Percentiles rank a stretch among this genome's conserved stretches.
phyloP scores from a whole-genome alignment of 2,888 invertebrate genomes.

The Smittia aterrima region DNA sequence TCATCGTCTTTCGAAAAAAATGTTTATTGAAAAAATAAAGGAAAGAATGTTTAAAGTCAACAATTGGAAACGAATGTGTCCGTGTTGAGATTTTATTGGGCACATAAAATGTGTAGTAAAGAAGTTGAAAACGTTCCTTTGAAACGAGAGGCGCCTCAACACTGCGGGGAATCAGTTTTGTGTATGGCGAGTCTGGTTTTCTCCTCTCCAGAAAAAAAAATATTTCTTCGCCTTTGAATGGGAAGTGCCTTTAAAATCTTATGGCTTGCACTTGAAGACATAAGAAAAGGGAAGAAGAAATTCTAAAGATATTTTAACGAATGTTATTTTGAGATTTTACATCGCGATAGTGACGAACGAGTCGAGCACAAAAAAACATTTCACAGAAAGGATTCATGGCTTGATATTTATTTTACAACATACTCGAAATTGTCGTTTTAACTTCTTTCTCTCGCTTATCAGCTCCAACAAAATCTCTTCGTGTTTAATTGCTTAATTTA shows the following conservation, averaged over 20 bases:
- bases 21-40: constrained; percentile 5
- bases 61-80: constrained; percentile 1
- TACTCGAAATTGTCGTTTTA: constrained; percentile 34
- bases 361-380: constrained; percentile 13
- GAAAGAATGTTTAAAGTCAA: constrained; percentile 39
- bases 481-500: constrained; percentile 40
- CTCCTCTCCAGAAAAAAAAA: background rate
- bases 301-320: constrained; percentile 26
- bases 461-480: constrained; percentile 33
- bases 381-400: constrained; percentile 36
- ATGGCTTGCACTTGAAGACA: constrained; percentile 27
- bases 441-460: constrained; percentile 12
- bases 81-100: constrained; percentile 39
- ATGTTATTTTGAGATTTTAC: constrained; percentile 38
- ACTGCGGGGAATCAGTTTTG: constrained; percentile 30
- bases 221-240: background rate
- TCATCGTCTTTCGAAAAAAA: constrained; percentile 17
- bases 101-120: constrained; percentile 25
- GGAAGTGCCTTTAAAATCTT: constrained; percentile 25
- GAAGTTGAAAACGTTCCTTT: background rate
- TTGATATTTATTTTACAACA: constrained; percentile 30
- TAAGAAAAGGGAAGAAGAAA: background rate
- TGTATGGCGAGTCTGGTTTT: constrained; percentile 11
- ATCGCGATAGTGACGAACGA: constrained; percentile 28
- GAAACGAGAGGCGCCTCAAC: constrained; percentile 28